Conservation (phyloP, 1,140 invertebrate species). For the Ectropis grisescens region DNA sequence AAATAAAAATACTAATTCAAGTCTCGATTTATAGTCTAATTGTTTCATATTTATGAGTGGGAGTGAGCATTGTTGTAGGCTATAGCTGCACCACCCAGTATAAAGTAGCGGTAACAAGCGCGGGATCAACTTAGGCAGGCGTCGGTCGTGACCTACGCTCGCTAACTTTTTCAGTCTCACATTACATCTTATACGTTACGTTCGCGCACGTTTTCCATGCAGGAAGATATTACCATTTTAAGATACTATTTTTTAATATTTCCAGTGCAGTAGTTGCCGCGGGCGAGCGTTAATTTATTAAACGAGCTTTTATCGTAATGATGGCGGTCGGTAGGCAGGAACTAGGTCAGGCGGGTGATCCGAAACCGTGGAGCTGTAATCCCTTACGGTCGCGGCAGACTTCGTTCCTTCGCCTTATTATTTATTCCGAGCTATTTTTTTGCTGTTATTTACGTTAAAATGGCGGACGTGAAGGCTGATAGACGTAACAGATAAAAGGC, state of each 20-base stretch:
- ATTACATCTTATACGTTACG: no score
- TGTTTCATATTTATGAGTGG: conserved; percentile 40
- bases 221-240: no score
- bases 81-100: conserved; percentile 21
- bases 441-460: conserved; percentile 37
- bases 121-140: conserved; percentile 3
- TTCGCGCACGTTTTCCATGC: no score
- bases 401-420: conserved; percentile 28
- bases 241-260: no score
- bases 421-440: conserved; percentile 31
- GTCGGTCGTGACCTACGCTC: conserved; percentile 26
- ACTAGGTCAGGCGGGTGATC: conserved; percentile 21
- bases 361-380: conserved; percentile 14
- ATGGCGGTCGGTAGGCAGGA: conserved; percentile 8
- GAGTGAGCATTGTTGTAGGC: conserved; percentile 28
- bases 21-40: conserved; percentile 48
- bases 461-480: conserved; percentile 36
- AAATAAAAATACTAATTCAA: conserved; percentile 50
- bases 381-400: conserved; percentile 16
- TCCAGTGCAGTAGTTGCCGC: background rate
- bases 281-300: conserved; percentile 11
- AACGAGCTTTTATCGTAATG: conserved; percentile 27
- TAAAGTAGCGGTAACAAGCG: conserved; percentile 25
- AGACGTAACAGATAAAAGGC: conserved; percentile 66
- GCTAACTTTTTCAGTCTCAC: no score